Evolutionary conservation across 1,140 invertebrate species (phyloP).

Genomic region (Spodoptera frugiperda): DNA sequence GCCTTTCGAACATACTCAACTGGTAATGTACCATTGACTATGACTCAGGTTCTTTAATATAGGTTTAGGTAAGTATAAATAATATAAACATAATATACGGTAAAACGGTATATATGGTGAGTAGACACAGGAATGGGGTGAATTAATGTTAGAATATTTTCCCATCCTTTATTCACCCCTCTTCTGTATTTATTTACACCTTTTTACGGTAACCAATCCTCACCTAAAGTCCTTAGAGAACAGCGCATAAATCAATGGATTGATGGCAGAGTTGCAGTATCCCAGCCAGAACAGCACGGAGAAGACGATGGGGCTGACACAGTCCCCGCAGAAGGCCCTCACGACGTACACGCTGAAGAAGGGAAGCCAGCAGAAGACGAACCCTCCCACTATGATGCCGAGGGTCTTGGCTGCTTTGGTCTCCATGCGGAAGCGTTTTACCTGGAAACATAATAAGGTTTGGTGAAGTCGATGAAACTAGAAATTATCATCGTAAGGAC

Average conservation of each 20-base stretch:
- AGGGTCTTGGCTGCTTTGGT: conserved; percentile 97
- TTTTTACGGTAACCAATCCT: conserved; percentile 26
- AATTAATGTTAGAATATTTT: too few relatives aligned
- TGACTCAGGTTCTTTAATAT: too few relatives aligned
- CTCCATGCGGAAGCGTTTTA: conserved; percentile 95
- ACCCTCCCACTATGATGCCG: conserved; percentile 97
- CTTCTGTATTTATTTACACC: too few relatives aligned
- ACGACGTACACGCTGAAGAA: conserved; percentile 98
- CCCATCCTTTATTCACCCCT: too few relatives aligned
- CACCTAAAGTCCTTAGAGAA: conserved; percentile 96
- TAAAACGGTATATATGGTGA: too few relatives aligned
- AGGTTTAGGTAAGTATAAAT: too few relatives aligned
- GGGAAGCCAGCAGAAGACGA: conserved; percentile 97
- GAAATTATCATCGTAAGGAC: too few relatives aligned
- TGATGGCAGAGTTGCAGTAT: conserved; percentile 98
- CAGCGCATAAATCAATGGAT: conserved; percentile 96
- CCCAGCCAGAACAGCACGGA: conserved; percentile 98
- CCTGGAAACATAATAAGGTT: conserved; percentile 67
- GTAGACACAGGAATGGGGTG: too few relatives aligned
- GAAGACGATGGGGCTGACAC: conserved; percentile 93
- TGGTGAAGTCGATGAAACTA: neutral
- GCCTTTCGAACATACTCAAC: too few relatives aligned
- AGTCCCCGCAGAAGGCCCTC: conserved; percentile 92
- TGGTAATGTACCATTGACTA: too few relatives aligned
- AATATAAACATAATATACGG: too few relatives aligned